phyloP scores from a whole-genome alignment of 2,113 vertebrate genomes.

The Chaenocephalus aceratus region DNA sequence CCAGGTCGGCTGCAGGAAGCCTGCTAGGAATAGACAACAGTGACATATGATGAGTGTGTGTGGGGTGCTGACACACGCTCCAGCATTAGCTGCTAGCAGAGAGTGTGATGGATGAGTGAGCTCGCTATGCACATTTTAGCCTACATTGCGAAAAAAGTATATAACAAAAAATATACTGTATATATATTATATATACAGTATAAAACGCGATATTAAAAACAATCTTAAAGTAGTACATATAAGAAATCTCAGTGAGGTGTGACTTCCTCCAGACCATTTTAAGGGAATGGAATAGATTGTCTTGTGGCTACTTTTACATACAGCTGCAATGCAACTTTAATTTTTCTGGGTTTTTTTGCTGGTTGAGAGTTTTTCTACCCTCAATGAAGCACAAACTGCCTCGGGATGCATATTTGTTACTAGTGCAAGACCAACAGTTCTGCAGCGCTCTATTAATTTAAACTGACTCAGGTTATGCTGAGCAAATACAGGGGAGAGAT shows the following conservation, averaged over 20 bases:
- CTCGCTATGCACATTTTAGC: conserved; percentile 25
- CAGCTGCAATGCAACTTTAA: neutral
- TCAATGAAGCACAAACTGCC: conserved; percentile 3
- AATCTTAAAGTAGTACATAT: neutral
- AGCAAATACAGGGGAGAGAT: conserved; percentile 12
- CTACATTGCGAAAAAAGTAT: conserved; percentile 13
- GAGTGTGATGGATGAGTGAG: conserved; percentile 62
- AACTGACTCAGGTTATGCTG: conserved; percentile 23
- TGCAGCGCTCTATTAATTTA: conserved; percentile 1
- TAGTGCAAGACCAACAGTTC: conserved; percentile 18
- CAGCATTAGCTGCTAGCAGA: conserved; percentile 37
- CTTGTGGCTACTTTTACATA: neutral
- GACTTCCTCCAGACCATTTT: neutral
- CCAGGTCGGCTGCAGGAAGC: conserved; percentile 49
- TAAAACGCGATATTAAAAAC: conserved; percentile 6
- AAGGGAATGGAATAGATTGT: neutral
- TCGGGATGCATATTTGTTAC: conserved; percentile 2
- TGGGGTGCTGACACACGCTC: conserved; percentile 48
- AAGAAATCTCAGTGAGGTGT: neutral
- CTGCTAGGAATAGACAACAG: conserved; percentile 61
- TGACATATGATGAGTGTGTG: conserved; percentile 70
- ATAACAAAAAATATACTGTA: conserved; percentile 1
- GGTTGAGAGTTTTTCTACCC: neutral
- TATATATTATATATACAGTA: neutral
- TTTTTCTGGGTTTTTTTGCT: conserved; percentile 9